Conservation (phyloP, 2,888 invertebrate genomes). For the Hirtodrosophila cameraria region DNA sequence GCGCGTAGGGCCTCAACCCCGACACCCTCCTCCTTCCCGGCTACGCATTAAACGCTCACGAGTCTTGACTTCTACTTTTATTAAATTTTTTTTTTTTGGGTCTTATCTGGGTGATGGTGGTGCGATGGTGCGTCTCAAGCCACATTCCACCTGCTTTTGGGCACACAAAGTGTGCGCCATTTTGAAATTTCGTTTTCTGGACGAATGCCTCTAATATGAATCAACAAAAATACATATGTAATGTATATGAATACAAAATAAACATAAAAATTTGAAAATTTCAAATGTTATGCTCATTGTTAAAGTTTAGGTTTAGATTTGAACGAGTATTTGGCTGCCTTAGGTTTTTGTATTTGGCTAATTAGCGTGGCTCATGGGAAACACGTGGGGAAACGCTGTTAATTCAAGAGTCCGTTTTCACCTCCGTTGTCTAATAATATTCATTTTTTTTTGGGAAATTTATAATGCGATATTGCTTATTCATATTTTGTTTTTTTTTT, state of each 20-base stretch:
- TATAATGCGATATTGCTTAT: conserved; percentile 59
- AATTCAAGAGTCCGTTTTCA: conserved; percentile 38
- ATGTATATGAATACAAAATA: conserved; percentile 25
- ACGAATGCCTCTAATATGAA: conserved; percentile 77
- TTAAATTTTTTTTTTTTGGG: conserved; percentile 35
- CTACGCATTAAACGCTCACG: conserved; percentile 47
- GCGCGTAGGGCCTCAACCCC: conserved; percentile 50
- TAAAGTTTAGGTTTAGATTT: conserved; percentile 28
- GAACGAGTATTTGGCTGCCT: conserved; percentile 23
- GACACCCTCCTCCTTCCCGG: conserved; percentile 12
- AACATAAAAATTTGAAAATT: conserved; percentile 37
- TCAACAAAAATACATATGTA: conserved; percentile 53
- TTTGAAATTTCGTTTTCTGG: conserved; percentile 77
- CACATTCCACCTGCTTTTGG: conserved; percentile 67
- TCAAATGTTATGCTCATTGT: conserved; percentile 74
- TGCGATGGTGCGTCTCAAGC: conserved; percentile 32
- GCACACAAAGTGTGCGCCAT: conserved; percentile 48
- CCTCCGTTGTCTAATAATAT: conserved; percentile 64
- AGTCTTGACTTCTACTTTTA: conserved; percentile 50
- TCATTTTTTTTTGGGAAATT: conserved; percentile 72
- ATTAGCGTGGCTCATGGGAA: conserved; percentile 75
- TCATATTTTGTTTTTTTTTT: conserved; percentile 40
- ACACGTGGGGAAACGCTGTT: conserved; percentile 56
- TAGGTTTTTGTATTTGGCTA: conserved; percentile 69
- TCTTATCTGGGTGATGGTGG: conserved; percentile 44